Base-by-base conservation (phyloP, 1,140 invertebrate species). In the Calephelis nemesis region DNA sequence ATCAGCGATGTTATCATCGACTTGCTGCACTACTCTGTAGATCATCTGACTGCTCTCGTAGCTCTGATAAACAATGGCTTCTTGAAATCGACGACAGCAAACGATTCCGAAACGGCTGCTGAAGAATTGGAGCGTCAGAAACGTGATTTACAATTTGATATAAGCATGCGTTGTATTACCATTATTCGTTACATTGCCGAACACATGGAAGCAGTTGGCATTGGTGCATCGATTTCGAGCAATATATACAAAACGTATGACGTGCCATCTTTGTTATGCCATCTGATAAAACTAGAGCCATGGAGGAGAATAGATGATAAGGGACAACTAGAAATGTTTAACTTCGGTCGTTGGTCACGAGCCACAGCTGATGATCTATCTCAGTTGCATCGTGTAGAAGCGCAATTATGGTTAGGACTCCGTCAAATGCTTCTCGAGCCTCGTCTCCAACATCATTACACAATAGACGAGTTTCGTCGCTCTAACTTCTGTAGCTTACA, bases 371-470 rank as follows among this genome's bases (percentile, higher is more conserved):
- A 93, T 19, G 93, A 94, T 50, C 67, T 78, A 7, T 79, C 86
- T 7, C 94, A 95, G 79, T 75, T 96, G 48, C 92, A 91, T 45
- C 94, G 95, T 80, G 88, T 92, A 9, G 96, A 96, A 85, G 95
- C 94, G 4, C 94, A 96, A 85, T 91, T 94, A 40, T 96, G 96
- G 96, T 91, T 97, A 70, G 94, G 94, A 67, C 83, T 97, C 11
- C 86, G 94, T 15, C 94, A 95, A 78, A 76, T 96, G 47, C 77
- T 96, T 3, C 82, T 96, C 3, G 94, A 95, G 83, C 92, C 94
- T 7, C 92, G 93, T 39, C 91, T 93, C 60, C 78, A 86, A 39
- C 88, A 93, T n/a, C 93, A 95, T 73, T 97, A 97, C 80, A 92
- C 94, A 15, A 92, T 97, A 1, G 96, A 95, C 15, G 94, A 96